Percentiles rank a stretch among this genome's conserved stretches.
Conservation (phyloP, 2,113 vertebrate genomes). For the Camelus bactrianus region DNA sequence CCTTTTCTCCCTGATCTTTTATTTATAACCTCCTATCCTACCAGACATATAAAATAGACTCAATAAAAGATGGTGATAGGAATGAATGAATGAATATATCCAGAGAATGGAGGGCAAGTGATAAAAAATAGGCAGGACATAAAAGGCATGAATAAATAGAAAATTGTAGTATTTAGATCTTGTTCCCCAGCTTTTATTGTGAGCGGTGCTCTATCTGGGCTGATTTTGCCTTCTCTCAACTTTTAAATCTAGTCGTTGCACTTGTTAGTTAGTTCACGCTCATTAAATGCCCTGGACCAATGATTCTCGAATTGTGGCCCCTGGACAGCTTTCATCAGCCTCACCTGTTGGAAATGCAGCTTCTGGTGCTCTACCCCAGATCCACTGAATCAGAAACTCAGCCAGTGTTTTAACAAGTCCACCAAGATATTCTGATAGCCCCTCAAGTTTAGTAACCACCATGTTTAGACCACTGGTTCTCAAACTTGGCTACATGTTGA, state of each 20-base stretch:
- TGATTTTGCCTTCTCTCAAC: constrained; percentile 20
- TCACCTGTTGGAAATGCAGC: not conserved
- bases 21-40: not conserved
- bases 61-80: not conserved
- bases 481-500: not conserved
- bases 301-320: not conserved
- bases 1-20: constrained; percentile 18
- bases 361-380: not conserved
- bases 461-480: not conserved
- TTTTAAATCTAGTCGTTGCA: not conserved
- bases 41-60: constrained; percentile 6
- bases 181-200: not conserved
- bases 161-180: not conserved
- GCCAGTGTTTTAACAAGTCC: not conserved
- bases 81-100: not conserved
- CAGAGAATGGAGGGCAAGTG: not conserved
- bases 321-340: not conserved
- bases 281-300: not conserved
- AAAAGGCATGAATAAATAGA: not conserved
- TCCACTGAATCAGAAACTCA: not conserved
- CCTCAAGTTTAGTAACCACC: not conserved
- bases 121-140: not conserved
- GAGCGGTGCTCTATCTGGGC: not conserved
- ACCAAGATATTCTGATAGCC: not conserved
- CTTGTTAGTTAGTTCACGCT: not conserved